Conservation (phyloP, 2,888 invertebrate species). For the Ypsolopha scabrella region DNA sequence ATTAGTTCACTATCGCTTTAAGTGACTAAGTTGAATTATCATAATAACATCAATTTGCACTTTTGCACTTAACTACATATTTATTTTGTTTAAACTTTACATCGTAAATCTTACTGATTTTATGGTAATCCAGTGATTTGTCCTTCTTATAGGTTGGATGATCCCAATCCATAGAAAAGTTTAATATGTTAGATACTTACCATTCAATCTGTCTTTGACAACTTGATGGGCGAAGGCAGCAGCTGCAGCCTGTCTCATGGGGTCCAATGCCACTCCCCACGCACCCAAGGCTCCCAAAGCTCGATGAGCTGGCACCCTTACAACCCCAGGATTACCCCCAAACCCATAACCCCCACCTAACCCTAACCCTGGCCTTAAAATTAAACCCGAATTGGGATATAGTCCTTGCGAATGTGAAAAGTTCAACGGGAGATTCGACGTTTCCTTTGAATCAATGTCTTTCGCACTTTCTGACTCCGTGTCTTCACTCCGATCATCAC, state of each 20-base stretch:
- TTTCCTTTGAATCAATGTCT: conserved; percentile 47
- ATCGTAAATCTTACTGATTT: too few species aligned
- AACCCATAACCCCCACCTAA: conserved; percentile 67
- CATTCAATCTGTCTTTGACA: conserved; percentile 85
- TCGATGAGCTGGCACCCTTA: conserved; percentile 85
- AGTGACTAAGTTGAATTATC: not conserved
- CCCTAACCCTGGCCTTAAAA: conserved; percentile 56
- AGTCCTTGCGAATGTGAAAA: conserved; percentile 54
- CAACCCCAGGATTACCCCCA: conserved; percentile 78
- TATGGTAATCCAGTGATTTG: too few species aligned
- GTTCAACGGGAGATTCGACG: conserved; percentile 41
- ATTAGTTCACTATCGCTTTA: too few species aligned
- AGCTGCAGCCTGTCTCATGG: conserved; percentile 74
- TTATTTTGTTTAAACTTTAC: too few species aligned
- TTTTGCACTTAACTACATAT: too few species aligned
- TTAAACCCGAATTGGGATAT: conserved; percentile 48
- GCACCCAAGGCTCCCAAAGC: conserved; percentile 64
- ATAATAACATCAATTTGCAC: not conserved
- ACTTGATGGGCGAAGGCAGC: conserved; percentile 85
- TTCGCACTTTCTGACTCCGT: conserved; percentile 64
- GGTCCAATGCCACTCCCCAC: conserved; percentile 72
- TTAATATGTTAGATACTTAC: conserved; percentile 57
- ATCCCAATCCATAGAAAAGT: not conserved
- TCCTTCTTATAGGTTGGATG: too few species aligned
- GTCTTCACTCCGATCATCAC: conserved; percentile 64